A percentile compares a stretch with the other conserved stretches of the same genome.
Evolutionary conservation across 2,797 vertebrate genomes (phyloP).

Genomic region (Hoplostethus atlanticus): DNA sequence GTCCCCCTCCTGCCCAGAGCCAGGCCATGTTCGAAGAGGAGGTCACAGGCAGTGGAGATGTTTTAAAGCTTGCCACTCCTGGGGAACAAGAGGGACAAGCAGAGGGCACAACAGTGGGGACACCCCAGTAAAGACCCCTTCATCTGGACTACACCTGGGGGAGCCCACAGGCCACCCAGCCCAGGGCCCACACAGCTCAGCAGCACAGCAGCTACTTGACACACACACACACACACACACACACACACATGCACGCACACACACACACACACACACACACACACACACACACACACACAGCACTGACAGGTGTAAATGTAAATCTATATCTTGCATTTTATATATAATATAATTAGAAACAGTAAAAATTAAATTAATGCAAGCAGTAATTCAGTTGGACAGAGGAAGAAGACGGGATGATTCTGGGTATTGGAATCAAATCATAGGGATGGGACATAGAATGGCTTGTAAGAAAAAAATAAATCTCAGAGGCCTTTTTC

Average conservation of each 20-base stretch:
- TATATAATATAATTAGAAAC: not conserved
- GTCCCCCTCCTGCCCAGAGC: conserved; percentile 47
- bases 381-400: not conserved
- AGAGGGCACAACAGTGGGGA: conserved; percentile 72
- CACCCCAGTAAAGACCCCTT: conserved; percentile 71
- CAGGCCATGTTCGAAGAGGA: conserved; percentile 60
- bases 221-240: conserved; percentile 37
- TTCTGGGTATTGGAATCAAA: too few relatives aligned
- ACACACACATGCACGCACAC: conserved; percentile 19
- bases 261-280: conserved; percentile 36
- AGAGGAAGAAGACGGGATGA: not conserved
- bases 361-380: not conserved
- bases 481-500: too few relatives aligned
- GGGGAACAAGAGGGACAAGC: conserved; percentile 69
- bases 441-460: too few relatives aligned
- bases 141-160: conserved; percentile 82
- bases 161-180: conserved; percentile 74
- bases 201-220: conserved; percentile 32
- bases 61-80: conserved; percentile 73
- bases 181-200: conserved; percentile 7
- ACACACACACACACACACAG: conserved; percentile 37
- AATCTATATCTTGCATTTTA: not conserved
- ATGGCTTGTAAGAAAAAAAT: too few relatives aligned
- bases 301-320: conserved; percentile 14
- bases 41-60: conserved; percentile 73